Conservation (phyloP, 2,113 vertebrate genomes). For the Vulpes ferrilata region DNA sequence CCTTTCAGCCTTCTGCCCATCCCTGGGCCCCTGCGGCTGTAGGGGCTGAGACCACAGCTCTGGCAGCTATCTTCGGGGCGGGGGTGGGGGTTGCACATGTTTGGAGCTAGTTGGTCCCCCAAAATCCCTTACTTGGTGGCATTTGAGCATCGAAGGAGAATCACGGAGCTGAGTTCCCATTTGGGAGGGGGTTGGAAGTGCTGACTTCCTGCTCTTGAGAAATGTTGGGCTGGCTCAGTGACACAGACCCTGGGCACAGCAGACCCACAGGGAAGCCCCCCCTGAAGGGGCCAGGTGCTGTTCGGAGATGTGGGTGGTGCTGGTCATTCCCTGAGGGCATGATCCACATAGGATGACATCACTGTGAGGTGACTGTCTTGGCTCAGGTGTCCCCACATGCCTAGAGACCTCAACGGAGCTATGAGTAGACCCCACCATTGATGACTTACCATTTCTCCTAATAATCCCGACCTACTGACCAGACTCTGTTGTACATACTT, state of each 20-base stretch:
- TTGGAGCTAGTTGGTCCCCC: neutral
- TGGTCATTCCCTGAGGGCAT: neutral
- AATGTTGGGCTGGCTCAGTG: neutral
- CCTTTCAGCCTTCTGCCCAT: neutral
- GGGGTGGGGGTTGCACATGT: too few relatives aligned
- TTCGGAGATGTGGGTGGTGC: neutral
- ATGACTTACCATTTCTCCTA: neutral
- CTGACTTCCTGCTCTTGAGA: neutral
- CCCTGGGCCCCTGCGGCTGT: neutral
- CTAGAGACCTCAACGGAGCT: neutral
- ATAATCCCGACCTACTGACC: neutral
- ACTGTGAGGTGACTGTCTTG: neutral
- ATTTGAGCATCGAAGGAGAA: neutral
- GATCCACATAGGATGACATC: fast-evolving
- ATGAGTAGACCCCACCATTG: neutral
- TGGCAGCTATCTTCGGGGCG: neutral
- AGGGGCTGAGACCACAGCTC: neutral
- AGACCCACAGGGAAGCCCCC: neutral
- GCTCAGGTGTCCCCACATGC: neutral
- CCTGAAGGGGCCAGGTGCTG: neutral
- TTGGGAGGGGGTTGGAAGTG: neutral
- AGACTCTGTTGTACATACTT: neutral
- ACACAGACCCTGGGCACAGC: neutral
- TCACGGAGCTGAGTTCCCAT: neutral
- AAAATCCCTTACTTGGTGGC: neutral